Base-by-base conservation (phyloP, 1,140 invertebrate species). In the Papilio aristodemus region DNA sequence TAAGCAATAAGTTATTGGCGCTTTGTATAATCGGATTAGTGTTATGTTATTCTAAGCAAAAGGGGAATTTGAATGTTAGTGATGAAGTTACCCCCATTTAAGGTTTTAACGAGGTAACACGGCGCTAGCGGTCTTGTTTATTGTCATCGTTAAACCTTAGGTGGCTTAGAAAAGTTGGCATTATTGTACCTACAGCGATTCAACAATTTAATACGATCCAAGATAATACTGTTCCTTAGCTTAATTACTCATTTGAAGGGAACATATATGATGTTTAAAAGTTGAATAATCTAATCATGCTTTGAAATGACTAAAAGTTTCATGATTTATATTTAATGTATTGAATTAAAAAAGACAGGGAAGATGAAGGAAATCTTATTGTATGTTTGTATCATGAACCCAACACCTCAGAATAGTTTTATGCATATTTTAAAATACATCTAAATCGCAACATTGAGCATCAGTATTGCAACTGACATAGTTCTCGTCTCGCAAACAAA, bases 51-150 rank as follows among this genome's bases (percentile, higher is more conserved):
- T 50, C 0, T 4, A 22, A 25, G 19, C 19, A 50, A 50, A 46
- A 50, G 46, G 22, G 19, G 9, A 11, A 50, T 50, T 50, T 11
- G 6, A 22, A 17, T 50, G 46, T 50, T 50, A 11, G 17, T 50
- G 46, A 50, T 50, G 19, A 50, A 50, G 46, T 50, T 50, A 50
- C 19, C 46, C 11, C 17, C 1, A 50, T 50, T 50, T 50, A 50
- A 50, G 46, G 46, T 19, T 50, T 50, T 50, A 50, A 50, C 46
- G 46, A 50, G 46, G 46, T 50, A 50, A 22, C 22, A 22, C 46
- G 46, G 19, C 19, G 46, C 46, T 25, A 25, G 46, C 17, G 46
- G 46, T 50, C 46, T 50, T 50, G 46, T 50, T 50, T 50, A 50
- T 50, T 25, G 22, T 17, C 46, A 50, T 25, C 46, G 46, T 54